Conservation (phyloP, 2,113 vertebrate genomes). For the Fregata magnificens region DNA sequence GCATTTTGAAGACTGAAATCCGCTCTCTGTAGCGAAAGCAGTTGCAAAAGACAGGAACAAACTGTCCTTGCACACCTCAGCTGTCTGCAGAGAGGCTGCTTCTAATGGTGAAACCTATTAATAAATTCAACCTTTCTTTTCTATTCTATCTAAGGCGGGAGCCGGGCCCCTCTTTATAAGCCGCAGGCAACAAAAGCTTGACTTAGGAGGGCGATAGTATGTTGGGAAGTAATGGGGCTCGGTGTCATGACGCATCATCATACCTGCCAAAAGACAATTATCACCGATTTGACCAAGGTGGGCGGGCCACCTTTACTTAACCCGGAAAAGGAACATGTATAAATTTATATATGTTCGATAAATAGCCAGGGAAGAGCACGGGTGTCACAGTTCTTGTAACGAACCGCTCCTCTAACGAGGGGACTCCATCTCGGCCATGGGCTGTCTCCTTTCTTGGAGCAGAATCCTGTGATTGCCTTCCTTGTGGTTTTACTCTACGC, state of each 20-base stretch:
- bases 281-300: too few species aligned
- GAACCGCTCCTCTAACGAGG: accelerated
- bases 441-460: neutral
- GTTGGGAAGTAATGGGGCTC: too few species aligned
- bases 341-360: too few species aligned
- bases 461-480: neutral
- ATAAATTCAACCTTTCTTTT: too few species aligned
- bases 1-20: neutral
- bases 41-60: neutral
- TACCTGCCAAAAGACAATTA: too few species aligned
- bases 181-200: too few species aligned
- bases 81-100: neutral
- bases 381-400: neutral
- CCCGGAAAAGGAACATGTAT: too few species aligned
- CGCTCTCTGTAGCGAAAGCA: neutral
- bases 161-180: too few species aligned
- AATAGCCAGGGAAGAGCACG: accelerated
- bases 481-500: accelerated
- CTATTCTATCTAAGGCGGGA: too few species aligned
- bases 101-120: neutral
- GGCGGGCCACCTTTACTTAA: too few species aligned
- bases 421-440: accelerated
- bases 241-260: too few species aligned
- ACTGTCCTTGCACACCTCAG: neutral
- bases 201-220: too few species aligned